Evolutionary conservation across 1,140 invertebrate species (phyloP).

Genomic region (Lepidurus apus): DNA sequence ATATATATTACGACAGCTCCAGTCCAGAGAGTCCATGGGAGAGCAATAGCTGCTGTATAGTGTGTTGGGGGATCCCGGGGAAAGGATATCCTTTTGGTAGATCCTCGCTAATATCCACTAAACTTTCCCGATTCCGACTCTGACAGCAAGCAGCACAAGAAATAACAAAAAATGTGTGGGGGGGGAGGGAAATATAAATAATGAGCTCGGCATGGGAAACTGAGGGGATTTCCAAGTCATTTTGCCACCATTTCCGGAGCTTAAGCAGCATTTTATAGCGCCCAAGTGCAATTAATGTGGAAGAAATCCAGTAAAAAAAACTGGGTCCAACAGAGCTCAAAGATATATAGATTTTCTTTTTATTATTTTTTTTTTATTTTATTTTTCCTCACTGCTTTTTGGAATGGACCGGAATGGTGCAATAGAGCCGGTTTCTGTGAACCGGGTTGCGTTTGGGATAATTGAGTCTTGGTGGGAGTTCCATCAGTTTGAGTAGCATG

Average conservation of each 20-base stretch:
- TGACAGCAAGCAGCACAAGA: background rate
- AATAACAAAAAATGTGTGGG: background rate
- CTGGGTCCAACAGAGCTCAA: background rate
- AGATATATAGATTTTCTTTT: background rate
- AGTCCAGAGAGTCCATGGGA: background rate
- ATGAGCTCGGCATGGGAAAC: background rate
- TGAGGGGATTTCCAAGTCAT: background rate
- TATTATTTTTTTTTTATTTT: too few species aligned
- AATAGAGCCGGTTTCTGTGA: too few species aligned
- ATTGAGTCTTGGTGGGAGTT: constrained; percentile 21
- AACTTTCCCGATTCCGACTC: background rate
- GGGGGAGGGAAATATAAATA: background rate
- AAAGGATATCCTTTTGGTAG: background rate
- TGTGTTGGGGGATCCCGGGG: background rate
- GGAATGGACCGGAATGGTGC: too few species aligned
- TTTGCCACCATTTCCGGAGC: constrained; percentile 14
- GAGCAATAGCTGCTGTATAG: background rate
- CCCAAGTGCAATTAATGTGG: background rate
- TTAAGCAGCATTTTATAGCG: background rate
- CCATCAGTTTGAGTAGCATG: constrained; percentile 21
- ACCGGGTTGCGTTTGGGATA: background rate
- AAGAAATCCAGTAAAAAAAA: background rate
- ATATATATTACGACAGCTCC: constrained; percentile 6
- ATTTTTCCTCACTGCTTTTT: too few species aligned
- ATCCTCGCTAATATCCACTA: background rate